phyloP scores from a whole-genome alignment of 2,113 vertebrate species.

The Phyllostomus discolor region DNA sequence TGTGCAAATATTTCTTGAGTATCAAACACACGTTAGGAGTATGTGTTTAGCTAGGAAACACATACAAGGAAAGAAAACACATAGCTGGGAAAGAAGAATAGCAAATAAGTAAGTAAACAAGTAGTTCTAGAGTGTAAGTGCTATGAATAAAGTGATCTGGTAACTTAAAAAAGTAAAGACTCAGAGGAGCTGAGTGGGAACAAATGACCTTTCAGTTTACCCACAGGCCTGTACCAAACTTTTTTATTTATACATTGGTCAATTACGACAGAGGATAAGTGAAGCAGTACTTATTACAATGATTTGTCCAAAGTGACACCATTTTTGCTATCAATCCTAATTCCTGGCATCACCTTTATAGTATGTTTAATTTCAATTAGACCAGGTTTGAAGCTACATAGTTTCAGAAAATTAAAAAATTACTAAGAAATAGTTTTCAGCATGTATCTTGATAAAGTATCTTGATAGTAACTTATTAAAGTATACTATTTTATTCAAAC shows the following conservation, averaged over 20 bases:
- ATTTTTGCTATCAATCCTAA: not conserved
- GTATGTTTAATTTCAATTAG: constrained; percentile 7
- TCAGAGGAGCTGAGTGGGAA: too few species aligned
- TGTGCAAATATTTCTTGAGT: not conserved
- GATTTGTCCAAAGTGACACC: not conserved
- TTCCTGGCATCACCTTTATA: not conserved
- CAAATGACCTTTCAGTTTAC: not conserved
- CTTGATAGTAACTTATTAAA: not conserved
- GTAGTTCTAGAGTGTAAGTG: not conserved
- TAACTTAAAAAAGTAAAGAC: not conserved
- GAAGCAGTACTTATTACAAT: not conserved
- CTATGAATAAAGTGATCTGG: not conserved
- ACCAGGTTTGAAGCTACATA: not conserved
- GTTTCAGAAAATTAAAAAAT: not conserved
- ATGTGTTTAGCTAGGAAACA: too few species aligned
- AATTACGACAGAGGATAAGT: not conserved
- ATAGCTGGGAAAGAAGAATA: not conserved
- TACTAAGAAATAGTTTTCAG: not conserved
- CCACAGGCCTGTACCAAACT: not conserved
- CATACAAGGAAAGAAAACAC: too few species aligned
- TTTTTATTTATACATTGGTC: not conserved
- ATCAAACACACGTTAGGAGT: not conserved
- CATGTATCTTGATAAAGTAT: not conserved
- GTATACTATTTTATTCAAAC: not conserved
- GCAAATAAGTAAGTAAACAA: not conserved